Percentiles rank a stretch among this genome's conserved stretches.
phyloP scores from a whole-genome alignment of 2,797 vertebrate genomes.

The Argya squamiceps region DNA sequence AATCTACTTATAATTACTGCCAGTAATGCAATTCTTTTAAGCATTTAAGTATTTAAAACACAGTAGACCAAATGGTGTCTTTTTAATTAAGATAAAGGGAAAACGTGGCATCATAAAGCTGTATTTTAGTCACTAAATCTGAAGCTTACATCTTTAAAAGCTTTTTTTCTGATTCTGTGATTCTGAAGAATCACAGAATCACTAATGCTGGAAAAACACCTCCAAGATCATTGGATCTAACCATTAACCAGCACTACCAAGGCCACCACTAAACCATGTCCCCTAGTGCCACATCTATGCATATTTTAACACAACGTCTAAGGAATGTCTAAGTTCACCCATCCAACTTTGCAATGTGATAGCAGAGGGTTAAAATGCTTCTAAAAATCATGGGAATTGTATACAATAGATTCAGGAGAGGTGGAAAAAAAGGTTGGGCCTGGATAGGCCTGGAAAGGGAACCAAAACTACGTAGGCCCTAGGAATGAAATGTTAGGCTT shows the following conservation, averaged over 20 bases:
- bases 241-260: neutral
- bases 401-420: no score
- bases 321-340: neutral
- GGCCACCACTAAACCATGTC: rapidly evolving
- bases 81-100: neutral
- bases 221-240: neutral
- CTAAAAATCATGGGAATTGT: no score
- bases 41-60: neutral
- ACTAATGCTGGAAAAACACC: neutral
- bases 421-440: no score
- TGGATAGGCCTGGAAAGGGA: no score
- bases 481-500: no score
- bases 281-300: neutral
- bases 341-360: neutral
- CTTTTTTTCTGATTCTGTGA: neutral
- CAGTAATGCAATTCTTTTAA: neutral
- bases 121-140: neutral
- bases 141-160: neutral
- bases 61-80: neutral
- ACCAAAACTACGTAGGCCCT: no score
- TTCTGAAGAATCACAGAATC: neutral
- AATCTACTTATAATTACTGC: neutral
- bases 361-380: no score
- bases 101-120: neutral
- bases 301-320: neutral